Percentiles rank a stretch among this genome's conserved stretches.
Evolutionary conservation across 2,113 vertebrate genomes (phyloP).

Genomic region (Gymnorhina tibicen): DNA sequence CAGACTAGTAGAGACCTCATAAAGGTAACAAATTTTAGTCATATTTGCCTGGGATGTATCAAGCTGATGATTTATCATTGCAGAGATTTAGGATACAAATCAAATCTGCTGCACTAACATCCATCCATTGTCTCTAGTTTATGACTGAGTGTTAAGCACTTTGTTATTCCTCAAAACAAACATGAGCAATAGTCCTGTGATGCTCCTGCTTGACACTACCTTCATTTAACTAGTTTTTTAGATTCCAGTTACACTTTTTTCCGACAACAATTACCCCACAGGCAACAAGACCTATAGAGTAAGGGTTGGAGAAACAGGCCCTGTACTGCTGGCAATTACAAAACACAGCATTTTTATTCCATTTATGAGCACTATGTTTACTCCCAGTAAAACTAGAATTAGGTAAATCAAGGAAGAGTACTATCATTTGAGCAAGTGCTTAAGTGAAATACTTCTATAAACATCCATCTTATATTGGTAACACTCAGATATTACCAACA

Average conservation of each 20-base stretch:
- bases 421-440: neutral
- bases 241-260: neutral
- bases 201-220: neutral
- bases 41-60: neutral
- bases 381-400: neutral
- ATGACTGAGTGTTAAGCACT: neutral
- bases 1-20: neutral
- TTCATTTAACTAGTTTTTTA: neutral
- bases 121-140: neutral
- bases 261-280: neutral
- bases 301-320: neutral
- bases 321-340: neutral
- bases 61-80: neutral
- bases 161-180: neutral
- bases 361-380: neutral
- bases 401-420: neutral
- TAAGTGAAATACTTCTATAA: neutral
- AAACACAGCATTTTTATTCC: neutral
- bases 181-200: rapidly evolving
- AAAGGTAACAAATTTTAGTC: neutral
- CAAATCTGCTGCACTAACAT: neutral
- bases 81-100: neutral
- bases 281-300: neutral
- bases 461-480: neutral
- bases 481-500: neutral